Conservation (phyloP, 1,140 invertebrate genomes). For the Temnothorax longispinosus region DNA sequence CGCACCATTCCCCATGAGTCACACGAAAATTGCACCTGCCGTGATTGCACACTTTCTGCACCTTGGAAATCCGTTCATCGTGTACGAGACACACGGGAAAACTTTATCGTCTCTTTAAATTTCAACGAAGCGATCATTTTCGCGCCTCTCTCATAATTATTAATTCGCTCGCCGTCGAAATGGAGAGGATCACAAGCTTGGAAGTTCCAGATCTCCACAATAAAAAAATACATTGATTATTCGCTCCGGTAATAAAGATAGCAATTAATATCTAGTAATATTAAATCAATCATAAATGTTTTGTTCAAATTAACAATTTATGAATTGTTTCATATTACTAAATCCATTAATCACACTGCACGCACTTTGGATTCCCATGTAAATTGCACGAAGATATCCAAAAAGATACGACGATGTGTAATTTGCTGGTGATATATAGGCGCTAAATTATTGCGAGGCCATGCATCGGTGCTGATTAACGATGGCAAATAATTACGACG, state of each 20-base stretch:
- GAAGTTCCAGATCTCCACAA: background rate
- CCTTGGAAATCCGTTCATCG: background rate
- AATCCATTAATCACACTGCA: background rate
- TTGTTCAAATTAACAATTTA: background rate
- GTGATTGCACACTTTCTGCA: constrained; percentile 5
- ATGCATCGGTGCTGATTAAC: constrained; percentile 17
- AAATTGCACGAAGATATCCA: background rate
- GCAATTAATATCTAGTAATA: background rate
- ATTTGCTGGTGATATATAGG: constrained; percentile 1
- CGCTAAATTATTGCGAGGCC: constrained; percentile 7
- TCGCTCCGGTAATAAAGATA: background rate
- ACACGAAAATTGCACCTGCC: constrained; percentile 56
- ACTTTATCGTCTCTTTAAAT: background rate
- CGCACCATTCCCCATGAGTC: constrained; percentile 62
- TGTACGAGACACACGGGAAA: background rate
- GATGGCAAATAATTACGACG: constrained; percentile 21
- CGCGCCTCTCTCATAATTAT: background rate
- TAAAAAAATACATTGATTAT: background rate
- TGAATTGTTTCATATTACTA: background rate
- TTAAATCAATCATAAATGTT: background rate
- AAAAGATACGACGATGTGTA: background rate
- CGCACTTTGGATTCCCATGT: background rate
- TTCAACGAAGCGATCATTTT: background rate
- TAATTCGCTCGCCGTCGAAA: background rate
- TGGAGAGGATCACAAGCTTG: background rate